Conservation (phyloP, 2,888 invertebrate species). For the Hetaerina titia region DNA sequence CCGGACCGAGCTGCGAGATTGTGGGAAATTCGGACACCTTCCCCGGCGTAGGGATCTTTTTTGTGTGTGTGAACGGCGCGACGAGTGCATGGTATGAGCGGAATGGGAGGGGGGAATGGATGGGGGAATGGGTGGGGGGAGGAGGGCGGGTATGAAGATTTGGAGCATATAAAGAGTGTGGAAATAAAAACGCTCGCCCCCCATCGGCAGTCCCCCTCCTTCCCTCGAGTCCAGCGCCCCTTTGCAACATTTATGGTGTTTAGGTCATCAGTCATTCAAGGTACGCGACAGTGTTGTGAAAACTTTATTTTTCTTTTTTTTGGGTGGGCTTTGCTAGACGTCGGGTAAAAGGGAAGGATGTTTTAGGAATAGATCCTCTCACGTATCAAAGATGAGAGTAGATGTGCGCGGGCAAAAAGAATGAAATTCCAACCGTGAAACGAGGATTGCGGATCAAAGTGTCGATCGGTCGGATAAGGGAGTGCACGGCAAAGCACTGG, state of each 20-base stretch:
- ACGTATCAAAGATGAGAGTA: slow-evolving; percentile 1
- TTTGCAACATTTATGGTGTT: background rate
- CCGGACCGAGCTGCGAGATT: background rate
- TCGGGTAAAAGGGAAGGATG: slow-evolving; percentile 36
- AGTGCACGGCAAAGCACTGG: background rate
- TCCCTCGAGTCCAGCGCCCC: slow-evolving; percentile 17
- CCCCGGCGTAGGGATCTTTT: background rate
- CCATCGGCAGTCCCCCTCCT: background rate
- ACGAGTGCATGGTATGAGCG: background rate
- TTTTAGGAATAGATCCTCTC: background rate
- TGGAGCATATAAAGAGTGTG: background rate
- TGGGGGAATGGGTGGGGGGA: background rate
- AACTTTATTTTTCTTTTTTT: background rate
- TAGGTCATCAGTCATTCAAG: slow-evolving; percentile 65
- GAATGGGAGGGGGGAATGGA: background rate
- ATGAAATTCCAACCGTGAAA: background rate
- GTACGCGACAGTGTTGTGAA: slow-evolving; percentile 62
- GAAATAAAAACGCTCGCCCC: background rate
- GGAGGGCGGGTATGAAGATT: background rate
- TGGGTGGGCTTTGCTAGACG: background rate
- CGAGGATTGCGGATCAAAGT: slow-evolving; percentile 8
- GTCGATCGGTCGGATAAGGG: background rate
- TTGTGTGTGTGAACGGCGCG: background rate
- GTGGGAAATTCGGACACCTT: slow-evolving; percentile 14
- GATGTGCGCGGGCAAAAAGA: slow-evolving; percentile 9